phyloP scores from a whole-genome alignment of 2,113 vertebrate genomes.

The Pituophis catenifer region DNA sequence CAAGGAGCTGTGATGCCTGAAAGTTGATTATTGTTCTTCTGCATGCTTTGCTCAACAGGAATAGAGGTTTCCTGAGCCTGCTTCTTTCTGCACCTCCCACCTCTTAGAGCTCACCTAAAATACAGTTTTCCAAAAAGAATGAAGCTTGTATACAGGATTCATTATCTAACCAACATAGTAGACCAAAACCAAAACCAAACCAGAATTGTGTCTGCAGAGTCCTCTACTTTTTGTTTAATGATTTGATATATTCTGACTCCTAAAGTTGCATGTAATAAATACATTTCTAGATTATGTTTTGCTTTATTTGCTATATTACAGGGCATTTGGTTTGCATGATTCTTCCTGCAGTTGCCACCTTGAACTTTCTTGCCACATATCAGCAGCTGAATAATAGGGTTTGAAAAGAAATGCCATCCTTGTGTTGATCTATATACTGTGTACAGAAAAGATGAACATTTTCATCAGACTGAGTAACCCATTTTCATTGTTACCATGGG shows the following conservation, averaged over 20 bases:
- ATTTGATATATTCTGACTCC: conserved; percentile 19
- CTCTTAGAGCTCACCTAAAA: conserved; percentile 11
- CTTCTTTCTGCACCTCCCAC: neutral
- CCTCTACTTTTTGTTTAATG: neutral
- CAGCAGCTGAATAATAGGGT: neutral
- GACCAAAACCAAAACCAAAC: neutral
- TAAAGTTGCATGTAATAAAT: conserved; percentile 37
- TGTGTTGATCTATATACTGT: conserved; percentile 42
- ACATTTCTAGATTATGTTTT: conserved; percentile 1
- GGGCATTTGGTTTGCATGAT: neutral
- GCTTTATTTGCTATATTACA: neutral
- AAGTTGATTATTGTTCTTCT: neutral
- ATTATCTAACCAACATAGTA: neutral
- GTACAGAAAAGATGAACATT: conserved; percentile 40
- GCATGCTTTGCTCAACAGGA: neutral
- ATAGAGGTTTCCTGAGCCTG: neutral
- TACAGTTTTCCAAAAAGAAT: neutral
- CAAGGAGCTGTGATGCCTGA: neutral
- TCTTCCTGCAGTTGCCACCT: conserved; percentile 27
- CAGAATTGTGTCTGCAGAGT: neutral
- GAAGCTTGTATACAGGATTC: conserved; percentile 10
- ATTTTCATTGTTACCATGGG: conserved; percentile 36
- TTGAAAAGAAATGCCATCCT: conserved; percentile 34
- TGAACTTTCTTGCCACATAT: conserved; percentile 29
- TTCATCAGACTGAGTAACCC: conserved; percentile 35